Percentiles rank a stretch among this genome's conserved stretches.
phyloP scores from a whole-genome alignment of 2,888 invertebrate genomes.

The Drosophila seclusa region DNA sequence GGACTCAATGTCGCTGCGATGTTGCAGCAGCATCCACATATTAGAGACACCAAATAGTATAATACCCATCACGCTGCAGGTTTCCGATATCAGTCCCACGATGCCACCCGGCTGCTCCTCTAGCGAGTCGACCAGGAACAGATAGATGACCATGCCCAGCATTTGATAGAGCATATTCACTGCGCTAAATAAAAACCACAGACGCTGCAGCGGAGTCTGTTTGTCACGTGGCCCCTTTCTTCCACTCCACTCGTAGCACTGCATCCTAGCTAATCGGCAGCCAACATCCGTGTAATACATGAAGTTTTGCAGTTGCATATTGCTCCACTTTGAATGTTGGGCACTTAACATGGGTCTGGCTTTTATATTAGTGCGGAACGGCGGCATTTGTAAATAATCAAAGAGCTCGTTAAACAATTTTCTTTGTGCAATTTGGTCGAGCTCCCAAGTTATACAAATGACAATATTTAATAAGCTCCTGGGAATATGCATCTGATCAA shows the following conservation, averaged over 20 bases:
- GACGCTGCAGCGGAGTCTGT: constrained; percentile 8
- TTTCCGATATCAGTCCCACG: constrained; percentile 59
- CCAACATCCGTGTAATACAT: constrained; percentile 74
- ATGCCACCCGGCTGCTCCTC: constrained; percentile 18
- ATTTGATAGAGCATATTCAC: constrained; percentile 71
- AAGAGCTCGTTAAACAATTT: constrained; percentile 25
- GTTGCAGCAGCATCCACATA: constrained; percentile 62
- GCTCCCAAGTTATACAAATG: constrained; percentile 2
- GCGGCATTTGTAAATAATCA: constrained; percentile 26
- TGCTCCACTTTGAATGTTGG: neutral
- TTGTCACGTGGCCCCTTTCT: neutral
- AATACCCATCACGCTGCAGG: constrained; percentile 69
- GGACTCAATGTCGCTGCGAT: constrained; percentile 56
- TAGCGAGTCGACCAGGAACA: constrained; percentile 36
- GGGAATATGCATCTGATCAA: constrained; percentile 35
- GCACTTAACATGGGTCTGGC: neutral
- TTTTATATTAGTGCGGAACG: constrained; percentile 27
- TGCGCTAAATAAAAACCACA: constrained; percentile 59
- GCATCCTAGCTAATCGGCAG: constrained; percentile 58
- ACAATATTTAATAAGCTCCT: constrained; percentile 35
- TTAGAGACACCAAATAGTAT: constrained; percentile 64
- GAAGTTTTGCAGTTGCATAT: constrained; percentile 66
- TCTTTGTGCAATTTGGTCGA: constrained; percentile 36
- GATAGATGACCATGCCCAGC: constrained; percentile 66
- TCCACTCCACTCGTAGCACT: constrained; percentile 58